A percentile compares a stretch with the other conserved stretches of the same genome.
These are phyloP conservation scores for Indri indri DNA, from an alignment of 2,113 vertebrate genomes.

Conservation along the genomic window DNA sequence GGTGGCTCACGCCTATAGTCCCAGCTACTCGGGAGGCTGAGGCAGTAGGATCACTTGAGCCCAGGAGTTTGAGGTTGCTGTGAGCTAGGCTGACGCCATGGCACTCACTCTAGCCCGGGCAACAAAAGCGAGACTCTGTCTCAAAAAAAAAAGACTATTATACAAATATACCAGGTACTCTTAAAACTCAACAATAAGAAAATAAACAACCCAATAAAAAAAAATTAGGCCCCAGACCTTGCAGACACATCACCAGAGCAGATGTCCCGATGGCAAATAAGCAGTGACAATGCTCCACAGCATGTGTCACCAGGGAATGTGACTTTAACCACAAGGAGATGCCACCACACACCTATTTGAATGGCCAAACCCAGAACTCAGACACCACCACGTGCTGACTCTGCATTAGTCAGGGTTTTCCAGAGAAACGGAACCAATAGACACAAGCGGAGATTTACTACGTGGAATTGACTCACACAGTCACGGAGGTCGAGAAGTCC, in stretches of 20 bases:
- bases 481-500: background rate
- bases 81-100: too few relatives aligned
- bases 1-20: too few relatives aligned
- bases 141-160: background rate
- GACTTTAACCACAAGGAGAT: background rate
- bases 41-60: too few relatives aligned
- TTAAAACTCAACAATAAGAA: background rate
- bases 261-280: background rate
- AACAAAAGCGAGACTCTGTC: too few relatives aligned
- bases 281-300: background rate
- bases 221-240: background rate
- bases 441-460: background rate
- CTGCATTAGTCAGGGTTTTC: background rate
- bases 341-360: background rate
- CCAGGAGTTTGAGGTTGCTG: too few relatives aligned
- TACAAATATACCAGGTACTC: background rate
- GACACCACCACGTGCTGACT: background rate
- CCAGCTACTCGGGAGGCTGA: too few relatives aligned
- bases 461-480: too few relatives aligned
- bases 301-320: background rate
- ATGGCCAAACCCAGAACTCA: background rate
- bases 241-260: background rate
- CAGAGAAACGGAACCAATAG: background rate
- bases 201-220: conserved; percentile 3
- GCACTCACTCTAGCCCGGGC: too few relatives aligned